These are phyloP conservation scores for Spinus pinus DNA, from an alignment of 2,797 vertebrate species.

Conservation along the genomic window DNA sequence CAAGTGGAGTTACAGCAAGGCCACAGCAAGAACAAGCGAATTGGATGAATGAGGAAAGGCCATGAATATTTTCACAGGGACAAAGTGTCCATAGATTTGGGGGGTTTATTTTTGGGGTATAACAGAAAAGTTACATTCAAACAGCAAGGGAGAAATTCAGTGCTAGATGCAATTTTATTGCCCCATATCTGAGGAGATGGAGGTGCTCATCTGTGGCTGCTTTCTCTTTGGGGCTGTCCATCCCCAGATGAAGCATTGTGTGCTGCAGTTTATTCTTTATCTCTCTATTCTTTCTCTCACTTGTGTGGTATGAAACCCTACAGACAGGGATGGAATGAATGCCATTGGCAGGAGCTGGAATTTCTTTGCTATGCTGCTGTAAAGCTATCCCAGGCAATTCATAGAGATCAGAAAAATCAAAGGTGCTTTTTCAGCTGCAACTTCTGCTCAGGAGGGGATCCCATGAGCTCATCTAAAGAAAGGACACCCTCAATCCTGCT, in stretches of 20 bases:
- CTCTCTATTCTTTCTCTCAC: neutral
- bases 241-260: neutral
- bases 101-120: neutral
- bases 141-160: neutral
- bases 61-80: neutral
- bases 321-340: neutral
- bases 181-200: neutral
- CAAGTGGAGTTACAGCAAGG: accelerated
- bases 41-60: neutral
- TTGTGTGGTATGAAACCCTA: neutral
- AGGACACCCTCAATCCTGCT: neutral
- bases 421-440: neutral
- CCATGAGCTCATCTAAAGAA: neutral
- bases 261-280: neutral
- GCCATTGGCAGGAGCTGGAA: neutral
- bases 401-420: neutral
- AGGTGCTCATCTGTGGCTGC: neutral
- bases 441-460: neutral
- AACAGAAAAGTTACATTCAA: neutral
- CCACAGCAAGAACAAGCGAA: neutral
- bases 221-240: neutral
- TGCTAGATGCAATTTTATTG: neutral
- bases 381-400: neutral
- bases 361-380: neutral
- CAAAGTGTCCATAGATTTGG: neutral